Base-by-base conservation (phyloP, 2,113 vertebrate species). In the Rhegmatorhina hoffmannsi region DNA sequence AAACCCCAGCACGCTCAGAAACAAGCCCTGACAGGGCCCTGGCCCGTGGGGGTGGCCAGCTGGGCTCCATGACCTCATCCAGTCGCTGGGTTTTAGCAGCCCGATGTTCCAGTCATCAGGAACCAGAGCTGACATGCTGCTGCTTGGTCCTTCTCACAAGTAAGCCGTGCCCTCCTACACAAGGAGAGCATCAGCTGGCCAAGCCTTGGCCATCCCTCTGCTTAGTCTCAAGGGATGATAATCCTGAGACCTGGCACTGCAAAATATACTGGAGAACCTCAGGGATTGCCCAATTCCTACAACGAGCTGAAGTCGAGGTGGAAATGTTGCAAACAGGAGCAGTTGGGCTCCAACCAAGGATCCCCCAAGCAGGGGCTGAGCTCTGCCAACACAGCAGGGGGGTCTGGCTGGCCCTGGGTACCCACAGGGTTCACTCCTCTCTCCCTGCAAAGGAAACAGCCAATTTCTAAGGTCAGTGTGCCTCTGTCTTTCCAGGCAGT, bases 151-250 rank as follows among this genome's bases (percentile, higher is more conserved):
- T 75, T 55, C 83, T 91, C 20, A 6, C 62, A 43, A 38, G 66
- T 14, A 73, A 95, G 49, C 81, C 10, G 4, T 75, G 86, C 44
- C 80, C 93, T 95, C 87, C 95, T 55, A 84, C 91, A 90, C 58
- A 6, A 25, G 7, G 34, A 73, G 94, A 89, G 91, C 91, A 85
- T 77, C 95, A 96, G 66, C 91, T 94, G 93, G 79, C 59, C 73
- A 49, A 49, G 28, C 2, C 18, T 10, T 77, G 90, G 84, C 91
- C 77, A 58, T 38, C 31, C 63, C 19, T 2, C 73, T 56, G 43
- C 89, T 95, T 7, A 34, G 49, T 78, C 81, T 38, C 75, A 55
- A 36, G 55, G 84, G 87, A 63, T 5, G 24, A 76, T 13, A 60
- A 94, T 25, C 74, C 89, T 38, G 29, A 70, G 76, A 44, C 2